Base-by-base conservation (phyloP, 2,888 invertebrate genomes). In the Drosophila nr. medialis region DNA sequence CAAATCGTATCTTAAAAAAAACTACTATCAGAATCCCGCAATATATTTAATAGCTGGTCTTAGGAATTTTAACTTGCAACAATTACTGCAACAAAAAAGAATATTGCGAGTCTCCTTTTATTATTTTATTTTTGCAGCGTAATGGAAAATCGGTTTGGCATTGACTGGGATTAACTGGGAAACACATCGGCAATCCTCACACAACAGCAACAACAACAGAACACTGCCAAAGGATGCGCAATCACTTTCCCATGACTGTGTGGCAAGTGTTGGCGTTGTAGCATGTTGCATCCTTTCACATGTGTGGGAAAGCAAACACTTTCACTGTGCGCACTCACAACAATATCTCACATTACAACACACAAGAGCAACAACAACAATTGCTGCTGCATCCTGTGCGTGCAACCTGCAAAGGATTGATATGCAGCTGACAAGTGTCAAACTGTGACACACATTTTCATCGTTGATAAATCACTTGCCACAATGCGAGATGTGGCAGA, bases 351-450 rank as follows among this genome's bases (percentile, higher is more conserved):
- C 77, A 87, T 85, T 85, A 84, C 85, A 86, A 72, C 71, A 78
- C 55, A 55, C 49, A 60, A 50, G 8, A 45, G 2, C 45, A 45
- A 15, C 15, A 45, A 45, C 13, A 21, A 45, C 21, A 45, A 45
- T 45, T 45, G 24, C 45, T 45, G 2, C 53, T 66, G 61, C 86
- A 85, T 86, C 79, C 84, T 86, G 81, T 80, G 64, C 40, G 29
- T 11, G 36, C 53, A 82, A 81, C 78, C 77, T 89, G 87, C 89
- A 87, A 86, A 87, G 89, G 88, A 87, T 89, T 86, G 89, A 81
- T 72, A 55, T 64, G 83, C 80, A 78, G 88, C 69, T 83, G 88
- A 87, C 83, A 87, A 85, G 81, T 83, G 81, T 82, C 75, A 70
- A 68, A 24, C 45, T 45, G 45, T 68, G 49, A 50, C 49, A 49